These are phyloP conservation scores for Crematogaster levior DNA, from an alignment of 2,888 invertebrate species.

Conservation along the genomic window DNA sequence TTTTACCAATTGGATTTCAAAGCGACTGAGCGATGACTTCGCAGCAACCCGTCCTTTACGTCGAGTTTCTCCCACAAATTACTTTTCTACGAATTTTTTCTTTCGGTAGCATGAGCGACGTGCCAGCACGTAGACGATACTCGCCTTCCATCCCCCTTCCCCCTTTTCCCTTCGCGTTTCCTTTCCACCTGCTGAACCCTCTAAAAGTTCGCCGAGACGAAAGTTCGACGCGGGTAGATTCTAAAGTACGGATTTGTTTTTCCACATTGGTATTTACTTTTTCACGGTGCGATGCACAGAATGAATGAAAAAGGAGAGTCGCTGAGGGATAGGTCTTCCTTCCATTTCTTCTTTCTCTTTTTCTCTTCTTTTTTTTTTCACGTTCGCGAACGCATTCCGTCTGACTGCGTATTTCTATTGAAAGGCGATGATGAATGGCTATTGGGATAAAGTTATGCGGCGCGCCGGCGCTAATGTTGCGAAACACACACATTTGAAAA, in stretches of 20 bases:
- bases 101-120: slow-evolving; percentile 55
- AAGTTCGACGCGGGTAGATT: slow-evolving; percentile 78
- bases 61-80: slow-evolving; percentile 75
- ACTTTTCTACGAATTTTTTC: slow-evolving; percentile 73
- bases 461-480: slow-evolving; percentile 81
- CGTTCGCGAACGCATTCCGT: slow-evolving; percentile 72
- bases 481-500: slow-evolving; percentile 77
- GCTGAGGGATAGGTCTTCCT: slow-evolving; percentile 47
- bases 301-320: slow-evolving; percentile 72
- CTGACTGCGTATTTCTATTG: slow-evolving; percentile 78
- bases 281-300: slow-evolving; percentile 75
- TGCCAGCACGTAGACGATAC: slow-evolving; percentile 66
- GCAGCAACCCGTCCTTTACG: slow-evolving; percentile 51
- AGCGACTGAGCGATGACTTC: slow-evolving; percentile 63
- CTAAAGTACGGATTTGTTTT: slow-evolving; percentile 82
- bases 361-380: not conserved
- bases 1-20: slow-evolving; percentile 53
- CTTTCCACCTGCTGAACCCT: slow-evolving; percentile 57
- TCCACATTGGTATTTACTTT: slow-evolving; percentile 81
- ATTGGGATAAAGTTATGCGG: slow-evolving; percentile 83
- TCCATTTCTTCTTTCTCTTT: not conserved
- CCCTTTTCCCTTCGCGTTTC: slow-evolving; percentile 26
- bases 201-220: slow-evolving; percentile 70
- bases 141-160: slow-evolving; percentile 22
- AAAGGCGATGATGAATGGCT: slow-evolving; percentile 82